Evolutionary conservation across 1,140 invertebrate species (phyloP).

Genomic region (Ips nitidus): DNA sequence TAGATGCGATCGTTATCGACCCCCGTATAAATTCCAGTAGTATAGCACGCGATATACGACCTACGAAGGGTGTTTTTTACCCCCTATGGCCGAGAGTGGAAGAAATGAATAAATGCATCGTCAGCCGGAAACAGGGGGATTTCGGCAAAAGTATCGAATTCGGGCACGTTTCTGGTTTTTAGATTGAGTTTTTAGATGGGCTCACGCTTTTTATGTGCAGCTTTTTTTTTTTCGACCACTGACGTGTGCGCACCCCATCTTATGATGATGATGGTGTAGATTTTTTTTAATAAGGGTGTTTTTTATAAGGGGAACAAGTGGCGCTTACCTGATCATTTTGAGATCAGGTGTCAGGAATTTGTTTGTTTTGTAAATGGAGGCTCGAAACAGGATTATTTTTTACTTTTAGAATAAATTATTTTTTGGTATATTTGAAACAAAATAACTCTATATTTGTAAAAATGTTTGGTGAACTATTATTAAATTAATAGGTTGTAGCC

Average conservation of each 20-base stretch:
- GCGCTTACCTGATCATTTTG: neutral
- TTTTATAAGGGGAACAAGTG: conserved; percentile 6
- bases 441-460: too few relatives aligned
- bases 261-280: neutral
- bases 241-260: neutral
- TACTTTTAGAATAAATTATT: too few relatives aligned
- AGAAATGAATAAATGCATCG: conserved; percentile 13
- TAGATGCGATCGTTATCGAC: conserved; percentile 2
- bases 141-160: conserved; percentile 1
- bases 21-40: neutral
- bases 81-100: neutral
- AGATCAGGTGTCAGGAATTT: neutral
- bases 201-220: neutral
- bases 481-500: too few relatives aligned
- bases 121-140: conserved; percentile 14
- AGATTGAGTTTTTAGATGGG: conserved; percentile 1
- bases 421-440: too few relatives aligned
- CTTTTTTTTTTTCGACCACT: conserved; percentile 2
- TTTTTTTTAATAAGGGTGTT: conserved; percentile 1
- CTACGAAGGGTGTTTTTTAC: conserved; percentile 10
- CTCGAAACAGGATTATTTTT: neutral
- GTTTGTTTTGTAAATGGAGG: neutral
- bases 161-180: conserved; percentile 7
- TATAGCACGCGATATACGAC: conserved; percentile 6
- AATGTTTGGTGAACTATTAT: too few relatives aligned